These are phyloP conservation scores for Oreochromis aureus DNA, from an alignment of 2,113 vertebrate species.

Conservation along the genomic window DNA sequence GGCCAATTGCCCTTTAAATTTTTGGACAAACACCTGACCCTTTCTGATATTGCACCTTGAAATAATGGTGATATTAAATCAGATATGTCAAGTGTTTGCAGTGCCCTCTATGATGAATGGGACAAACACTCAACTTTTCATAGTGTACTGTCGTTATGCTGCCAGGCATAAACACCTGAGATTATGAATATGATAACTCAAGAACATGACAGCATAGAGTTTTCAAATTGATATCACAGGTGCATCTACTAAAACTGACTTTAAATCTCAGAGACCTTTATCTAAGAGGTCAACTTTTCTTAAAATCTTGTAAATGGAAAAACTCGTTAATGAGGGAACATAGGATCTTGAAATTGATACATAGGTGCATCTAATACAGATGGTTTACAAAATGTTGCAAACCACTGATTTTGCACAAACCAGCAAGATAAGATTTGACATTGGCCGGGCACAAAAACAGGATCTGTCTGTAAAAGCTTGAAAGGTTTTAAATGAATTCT, in stretches of 20 bases:
- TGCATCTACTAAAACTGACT: background rate
- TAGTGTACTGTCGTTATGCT: background rate
- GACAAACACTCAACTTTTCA: background rate
- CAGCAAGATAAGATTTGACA: background rate
- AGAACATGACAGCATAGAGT: background rate
- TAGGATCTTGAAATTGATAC: accelerated
- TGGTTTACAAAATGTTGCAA: background rate
- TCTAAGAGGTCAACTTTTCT: background rate
- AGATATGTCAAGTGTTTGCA: background rate
- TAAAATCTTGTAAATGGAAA: background rate
- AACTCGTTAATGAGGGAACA: background rate
- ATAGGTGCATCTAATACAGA: background rate
- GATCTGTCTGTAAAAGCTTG: background rate
- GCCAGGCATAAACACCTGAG: background rate
- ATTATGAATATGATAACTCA: background rate
- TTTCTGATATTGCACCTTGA: background rate
- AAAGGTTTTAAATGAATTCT: background rate
- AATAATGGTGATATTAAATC: background rate
- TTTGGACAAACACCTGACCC: background rate
- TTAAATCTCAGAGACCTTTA: background rate
- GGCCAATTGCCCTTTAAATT: accelerated
- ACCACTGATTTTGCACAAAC: background rate
- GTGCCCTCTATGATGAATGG: background rate
- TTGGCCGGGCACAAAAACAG: background rate
- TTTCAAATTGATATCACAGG: background rate